A percentile compares a stretch with the other conserved stretches of the same genome.
Evolutionary conservation across 2,113 vertebrate genomes (phyloP).

Genomic region (Spea bombifrons): DNA sequence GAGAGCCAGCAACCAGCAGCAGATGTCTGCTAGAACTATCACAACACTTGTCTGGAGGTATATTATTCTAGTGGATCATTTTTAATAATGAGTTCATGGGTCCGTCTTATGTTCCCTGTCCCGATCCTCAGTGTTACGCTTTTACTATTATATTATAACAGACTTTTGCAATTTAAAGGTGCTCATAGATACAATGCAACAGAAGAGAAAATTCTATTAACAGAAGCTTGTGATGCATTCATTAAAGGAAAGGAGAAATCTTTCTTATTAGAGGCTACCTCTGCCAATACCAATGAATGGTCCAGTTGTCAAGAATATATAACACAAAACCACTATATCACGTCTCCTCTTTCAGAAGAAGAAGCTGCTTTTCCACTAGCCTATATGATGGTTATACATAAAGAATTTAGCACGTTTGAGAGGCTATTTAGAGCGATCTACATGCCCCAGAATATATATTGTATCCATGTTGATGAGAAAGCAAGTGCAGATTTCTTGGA

Average conservation of each 20-base stretch:
- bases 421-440: slow-evolving; percentile 61
- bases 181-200: background rate
- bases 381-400: slow-evolving; percentile 60
- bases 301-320: slow-evolving; percentile 49
- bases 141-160: background rate
- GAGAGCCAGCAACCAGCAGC: background rate
- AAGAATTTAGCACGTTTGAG: slow-evolving; percentile 62
- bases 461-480: slow-evolving; percentile 64
- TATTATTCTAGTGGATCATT: background rate
- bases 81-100: slow-evolving; percentile 51
- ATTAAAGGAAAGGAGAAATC: slow-evolving; percentile 42
- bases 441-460: slow-evolving; percentile 66
- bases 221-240: slow-evolving; percentile 51
- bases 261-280: slow-evolving; percentile 52
- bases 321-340: slow-evolving; percentile 53
- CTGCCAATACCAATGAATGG: slow-evolving; percentile 16
- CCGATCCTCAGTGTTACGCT: slow-evolving; percentile 15
- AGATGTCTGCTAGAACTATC: background rate
- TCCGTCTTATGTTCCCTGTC: slow-evolving; percentile 31
- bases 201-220: fast-evolving
- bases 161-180: background rate
- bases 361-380: slow-evolving; percentile 61
- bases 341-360: slow-evolving; percentile 53
- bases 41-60: background rate
- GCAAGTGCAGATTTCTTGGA: slow-evolving; percentile 33